Base-by-base conservation (phyloP, 2,113 vertebrate species). In the Hemichromis elongatus region DNA sequence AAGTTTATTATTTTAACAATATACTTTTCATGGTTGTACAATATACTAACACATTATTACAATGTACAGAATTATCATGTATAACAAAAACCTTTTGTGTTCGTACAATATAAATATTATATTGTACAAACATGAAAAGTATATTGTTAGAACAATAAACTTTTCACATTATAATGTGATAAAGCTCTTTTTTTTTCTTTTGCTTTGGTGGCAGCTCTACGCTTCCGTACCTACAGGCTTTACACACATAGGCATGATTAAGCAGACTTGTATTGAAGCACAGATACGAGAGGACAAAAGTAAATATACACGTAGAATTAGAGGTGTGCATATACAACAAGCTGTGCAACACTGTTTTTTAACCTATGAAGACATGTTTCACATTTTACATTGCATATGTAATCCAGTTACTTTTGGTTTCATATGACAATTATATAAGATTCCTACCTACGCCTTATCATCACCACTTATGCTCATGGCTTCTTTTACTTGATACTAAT, bases 211-310 rank as follows among this genome's bases (percentile, higher is more conserved):
- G n/a, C n/a, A n/a, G n/a, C n/a, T n/a, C n/a, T n/a, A n/a, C n/a
- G n/a, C n/a, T n/a, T n/a, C n/a, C n/a, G n/a, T n/a, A 81, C 84
- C 89, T 88, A 89, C 91, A 90, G 55, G 84, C 85, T 73, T 73
- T 53, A 86, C 84, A 90, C 79, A 78, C 80, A 84, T 26, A 86
- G 16, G 75, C 83, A 88, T 80, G 85, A 88, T 56, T 53, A 91
- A 4, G 61, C 88, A 81, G 40, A 53, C 56, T 24, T 55, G 54
- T 7, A 16, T 3, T 50, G 59, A 78, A 86, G 88, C 75, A 47
- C 85, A 86, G 82, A 93, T 88, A 84, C 68, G 70, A 85, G 85
- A 77, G 47, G 85, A 86, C 77, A 88, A 87, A 86, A 13, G 57
- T 77, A 77, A 88, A 83, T n/a, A 35, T 37, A 2, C 26, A 63